phyloP scores from a whole-genome alignment of 2,797 vertebrate genomes.

The Sebastes matsubarae region DNA sequence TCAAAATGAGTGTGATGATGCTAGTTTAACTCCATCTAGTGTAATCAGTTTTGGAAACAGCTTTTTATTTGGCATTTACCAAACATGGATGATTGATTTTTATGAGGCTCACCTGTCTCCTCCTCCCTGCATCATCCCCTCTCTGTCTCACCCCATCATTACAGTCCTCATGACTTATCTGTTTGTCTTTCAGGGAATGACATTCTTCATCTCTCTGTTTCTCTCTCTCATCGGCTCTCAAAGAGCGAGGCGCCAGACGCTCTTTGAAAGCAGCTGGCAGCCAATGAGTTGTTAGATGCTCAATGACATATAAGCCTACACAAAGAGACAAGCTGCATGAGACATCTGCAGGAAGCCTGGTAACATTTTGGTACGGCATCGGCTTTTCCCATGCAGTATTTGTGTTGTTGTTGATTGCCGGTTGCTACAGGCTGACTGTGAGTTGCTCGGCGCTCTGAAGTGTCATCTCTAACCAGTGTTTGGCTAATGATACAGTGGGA shows the following conservation, averaged over 20 bases:
- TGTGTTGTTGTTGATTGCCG: constrained; percentile 73
- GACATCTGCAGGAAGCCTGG: constrained; percentile 64
- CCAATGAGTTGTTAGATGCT: constrained; percentile 53
- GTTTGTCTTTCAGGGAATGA: constrained; percentile 64
- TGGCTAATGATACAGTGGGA: constrained; percentile 71
- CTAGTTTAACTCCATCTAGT: constrained; percentile 12
- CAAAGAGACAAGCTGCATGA: constrained; percentile 59
- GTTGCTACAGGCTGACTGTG: constrained; percentile 62
- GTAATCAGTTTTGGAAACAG: constrained; percentile 42
- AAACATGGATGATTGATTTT: constrained; percentile 68
- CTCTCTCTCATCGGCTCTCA: constrained; percentile 53
- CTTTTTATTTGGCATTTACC: constrained; percentile 48
- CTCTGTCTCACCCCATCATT: constrained; percentile 63
- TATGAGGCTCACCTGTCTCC: constrained; percentile 50
- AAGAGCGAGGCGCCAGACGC: constrained; percentile 51
- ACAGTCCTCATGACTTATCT: constrained; percentile 66
- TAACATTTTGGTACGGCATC: constrained; percentile 41
- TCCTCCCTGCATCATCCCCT: constrained; percentile 33
- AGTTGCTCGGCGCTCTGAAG: constrained; percentile 51
- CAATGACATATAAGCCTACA: constrained; percentile 54
- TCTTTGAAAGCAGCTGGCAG: constrained; percentile 69
- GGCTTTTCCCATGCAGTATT: constrained; percentile 58
- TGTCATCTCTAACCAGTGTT: constrained; percentile 74
- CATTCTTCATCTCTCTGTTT: constrained; percentile 53
- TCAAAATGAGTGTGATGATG: constrained; percentile 41